A percentile compares a stretch with the other conserved stretches of the same genome.
Conservation (phyloP, 2,888 invertebrate species). For the Cataglyphis rosenhaueri region DNA sequence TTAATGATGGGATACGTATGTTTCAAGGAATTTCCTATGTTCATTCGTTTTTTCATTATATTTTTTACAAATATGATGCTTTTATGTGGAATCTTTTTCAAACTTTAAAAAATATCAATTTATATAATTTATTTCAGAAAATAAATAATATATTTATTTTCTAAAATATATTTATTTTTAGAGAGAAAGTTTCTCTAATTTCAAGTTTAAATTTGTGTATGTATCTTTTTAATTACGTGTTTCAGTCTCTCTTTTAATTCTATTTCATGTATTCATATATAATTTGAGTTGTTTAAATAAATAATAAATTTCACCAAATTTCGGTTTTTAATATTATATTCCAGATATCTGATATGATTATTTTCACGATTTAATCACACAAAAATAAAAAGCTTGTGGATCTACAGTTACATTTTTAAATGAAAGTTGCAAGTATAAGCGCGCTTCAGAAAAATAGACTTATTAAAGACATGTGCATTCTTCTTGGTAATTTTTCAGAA, state of each 20-base stretch:
- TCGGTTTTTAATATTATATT: background rate
- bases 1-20: background rate
- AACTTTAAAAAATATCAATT: background rate
- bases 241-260: background rate
- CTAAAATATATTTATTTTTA: background rate
- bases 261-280: slow-evolving; percentile 8
- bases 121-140: background rate
- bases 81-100: background rate
- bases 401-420: background rate
- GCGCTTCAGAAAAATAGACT: background rate
- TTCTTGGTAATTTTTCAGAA: slow-evolving; percentile 88
- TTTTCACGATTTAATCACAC: background rate
- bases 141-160: background rate
- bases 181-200: background rate
- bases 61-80: background rate
- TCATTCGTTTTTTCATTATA: background rate
- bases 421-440: background rate
- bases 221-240: background rate
- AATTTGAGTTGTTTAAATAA: slow-evolving; percentile 1
- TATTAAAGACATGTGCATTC: slow-evolving; percentile 36
- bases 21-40: background rate
- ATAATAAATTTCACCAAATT: background rate
- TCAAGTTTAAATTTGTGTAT: background rate
- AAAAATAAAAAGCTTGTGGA: background rate
- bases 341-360: background rate